Base-by-base conservation (phyloP, 2,113 vertebrate species). In the Callionymus lyra region DNA sequence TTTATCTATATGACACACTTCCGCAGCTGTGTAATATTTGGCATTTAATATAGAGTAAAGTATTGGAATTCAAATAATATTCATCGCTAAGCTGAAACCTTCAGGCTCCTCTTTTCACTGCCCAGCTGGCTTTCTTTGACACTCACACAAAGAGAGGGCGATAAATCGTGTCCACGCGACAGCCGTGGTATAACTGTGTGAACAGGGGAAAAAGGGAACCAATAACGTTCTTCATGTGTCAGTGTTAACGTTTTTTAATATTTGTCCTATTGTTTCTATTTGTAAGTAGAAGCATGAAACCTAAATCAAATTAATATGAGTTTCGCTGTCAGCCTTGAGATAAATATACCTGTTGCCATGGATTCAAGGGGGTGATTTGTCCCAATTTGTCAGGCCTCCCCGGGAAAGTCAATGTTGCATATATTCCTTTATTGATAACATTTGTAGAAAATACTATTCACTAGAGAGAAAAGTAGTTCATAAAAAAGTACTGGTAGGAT, bases 121-220 rank as follows among this genome's bases (percentile, higher is more conserved):
- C 59, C 74, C 74, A 78, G 63, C 55, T 76, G 70, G 74, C 61
- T 68, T 64, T 48, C 55, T 60, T 58, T 58, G 44, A 60, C 74
- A 71, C 68, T 65, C 59, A 51, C 41, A 42, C 27, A 44, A 44
- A 41, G 35, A 39, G 48, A 65, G 16, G 45, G 53, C 47, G 45
- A 35, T 3, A 38, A 53, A 63, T 60, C 47, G 41, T 58, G 45
- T 70, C 57, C 59, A 37, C 10, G 38, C 60, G 57, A 31, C 49
- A 65, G 59, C 47, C 37, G 59, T 46, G 36, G 44, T 4, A 44
- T n/a, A n/a, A n/a, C n/a, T n/a, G n/a, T n/a, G n/a, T n/a, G n/a
- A n/a, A n/a, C n/a, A n/a, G n/a, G n/a, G 35, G 34, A 37, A 2
- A 16, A 55, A 54, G 47, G 35, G 40, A 50, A 37, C 11, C 1